Evolutionary conservation across 2,797 vertebrate species (phyloP), one percentile per base, ranked within the genome.

Genomic region (Pitangus sulphuratus): DNA sequence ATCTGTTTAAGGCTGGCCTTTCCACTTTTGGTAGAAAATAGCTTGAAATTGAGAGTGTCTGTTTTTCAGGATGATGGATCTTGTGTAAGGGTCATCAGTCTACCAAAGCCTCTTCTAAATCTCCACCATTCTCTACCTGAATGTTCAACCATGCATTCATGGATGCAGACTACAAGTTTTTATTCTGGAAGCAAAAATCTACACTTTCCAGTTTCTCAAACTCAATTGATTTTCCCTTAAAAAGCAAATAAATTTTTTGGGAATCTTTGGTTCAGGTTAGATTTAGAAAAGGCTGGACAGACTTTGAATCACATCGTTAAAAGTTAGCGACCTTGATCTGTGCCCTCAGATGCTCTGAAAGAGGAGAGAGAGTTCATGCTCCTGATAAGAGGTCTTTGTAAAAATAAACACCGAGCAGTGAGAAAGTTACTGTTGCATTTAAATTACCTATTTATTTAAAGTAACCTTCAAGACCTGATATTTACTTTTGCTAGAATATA

Each of bases 371-470:
- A 89, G 88, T 87, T 83, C 87, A 68, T 54, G 48, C 35, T 84
- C 80, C 53, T 91, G 91, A 94, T 94, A 95, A 92, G 94, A 6
- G 25, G 86, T 75, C 79, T 93, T 95, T 90, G 95, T 65, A 88
- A 95, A 93, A 96, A 87, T 40, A 91, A 92, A 95, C 89, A 93
- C 44, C 11, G 58, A 85, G 76, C 84, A 82, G 56, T 90, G 66
- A 90, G 90, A 58, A 93, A 94, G 84, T 94, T 94, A 95, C 80
- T 92, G 94, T 90, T 97, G 96, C 96, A 97, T 97, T 97, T 97
- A 97, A 96, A 97, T 97, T 95, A 97, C 93, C 95, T 97, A 93
- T 95, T 97, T 97, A 97, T 95, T 97, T 96, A 96, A 95, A 97
- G 77, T 97, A 97, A 97, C 94, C 96, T 97, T 97, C 92, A 95